These are phyloP conservation scores for Scaptomyza hsui DNA, from an alignment of 1,140 invertebrate species.

Conservation along the genomic window DNA sequence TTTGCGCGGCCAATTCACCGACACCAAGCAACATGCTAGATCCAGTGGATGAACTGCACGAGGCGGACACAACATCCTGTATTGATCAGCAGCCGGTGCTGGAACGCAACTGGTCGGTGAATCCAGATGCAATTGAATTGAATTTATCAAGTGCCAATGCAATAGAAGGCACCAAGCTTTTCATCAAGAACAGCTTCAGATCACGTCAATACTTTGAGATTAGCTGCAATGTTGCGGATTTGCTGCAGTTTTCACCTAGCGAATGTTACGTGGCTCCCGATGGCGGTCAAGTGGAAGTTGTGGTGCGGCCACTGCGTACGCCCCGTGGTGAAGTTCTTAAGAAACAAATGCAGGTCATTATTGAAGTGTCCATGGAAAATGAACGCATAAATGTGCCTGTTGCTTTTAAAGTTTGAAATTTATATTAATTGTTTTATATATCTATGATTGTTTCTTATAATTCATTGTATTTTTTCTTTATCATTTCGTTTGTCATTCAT, in stretches of 20 bases:
- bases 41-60: slow-evolving; percentile 66
- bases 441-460: slow-evolving; percentile 6
- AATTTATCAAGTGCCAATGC: slow-evolving; percentile 26
- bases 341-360: slow-evolving; percentile 31
- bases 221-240: slow-evolving; percentile 52
- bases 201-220: slow-evolving; percentile 73
- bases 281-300: slow-evolving; percentile 63
- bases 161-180: slow-evolving; percentile 29
- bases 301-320: slow-evolving; percentile 45
- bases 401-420: slow-evolving; percentile 56
- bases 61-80: slow-evolving; percentile 55
- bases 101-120: slow-evolving; percentile 66
- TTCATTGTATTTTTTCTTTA: not conserved
- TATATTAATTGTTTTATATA: slow-evolving; percentile 16
- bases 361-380: slow-evolving; percentile 71
- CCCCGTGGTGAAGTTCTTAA: slow-evolving; percentile 27
- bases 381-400: slow-evolving; percentile 74
- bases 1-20: slow-evolving; percentile 69
- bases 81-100: slow-evolving; percentile 31
- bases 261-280: slow-evolving; percentile 72
- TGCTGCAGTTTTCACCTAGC: slow-evolving; percentile 57
- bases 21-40: slow-evolving; percentile 67
- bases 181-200: slow-evolving; percentile 60
- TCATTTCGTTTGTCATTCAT: not conserved
- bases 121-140: slow-evolving; percentile 43